Conservation (phyloP, 2,888 invertebrate genomes). For the Belgica antarctica region DNA sequence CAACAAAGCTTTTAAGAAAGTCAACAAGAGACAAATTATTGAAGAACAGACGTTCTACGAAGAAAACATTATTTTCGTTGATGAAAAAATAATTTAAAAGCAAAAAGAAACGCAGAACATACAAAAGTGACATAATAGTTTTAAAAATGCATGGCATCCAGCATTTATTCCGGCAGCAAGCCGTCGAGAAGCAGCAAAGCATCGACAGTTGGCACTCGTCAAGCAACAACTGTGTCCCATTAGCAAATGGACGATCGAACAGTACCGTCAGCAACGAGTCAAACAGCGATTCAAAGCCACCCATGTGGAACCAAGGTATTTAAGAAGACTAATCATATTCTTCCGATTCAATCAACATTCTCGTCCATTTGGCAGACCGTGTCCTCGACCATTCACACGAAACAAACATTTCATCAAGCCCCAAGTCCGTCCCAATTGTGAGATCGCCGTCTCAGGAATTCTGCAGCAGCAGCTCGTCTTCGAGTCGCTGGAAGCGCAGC, state of each 20-base stretch:
- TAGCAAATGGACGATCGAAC: background rate
- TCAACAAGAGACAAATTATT: no score
- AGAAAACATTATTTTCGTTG: no score
- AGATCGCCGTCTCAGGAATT: slow-evolving; percentile 48
- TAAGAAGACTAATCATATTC: no score
- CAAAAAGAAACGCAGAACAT: background rate
- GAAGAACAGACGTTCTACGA: no score
- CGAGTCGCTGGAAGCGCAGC: slow-evolving; percentile 47
- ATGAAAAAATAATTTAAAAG: background rate
- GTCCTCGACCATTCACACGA: slow-evolving; percentile 48
- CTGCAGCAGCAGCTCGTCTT: slow-evolving; percentile 51
- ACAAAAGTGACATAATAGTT: background rate
- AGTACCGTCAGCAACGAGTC: slow-evolving; percentile 29
- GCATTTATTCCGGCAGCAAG: slow-evolving; percentile 55
- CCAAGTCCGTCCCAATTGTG: slow-evolving; percentile 53
- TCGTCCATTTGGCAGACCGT: slow-evolving; percentile 20
- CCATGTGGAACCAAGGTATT: slow-evolving; percentile 51
- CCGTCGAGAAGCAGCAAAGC: slow-evolving; percentile 56
- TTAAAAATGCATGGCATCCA: slow-evolving; percentile 55
- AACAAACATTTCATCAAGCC: slow-evolving; percentile 49
- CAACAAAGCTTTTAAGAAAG: no score
- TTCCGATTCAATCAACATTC: background rate
- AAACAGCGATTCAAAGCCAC: slow-evolving; percentile 50
- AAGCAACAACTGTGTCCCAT: background rate
- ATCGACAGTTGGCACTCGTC: slow-evolving; percentile 55